Base-by-base conservation (phyloP, 2,888 invertebrate species). In the Troides helena region DNA sequence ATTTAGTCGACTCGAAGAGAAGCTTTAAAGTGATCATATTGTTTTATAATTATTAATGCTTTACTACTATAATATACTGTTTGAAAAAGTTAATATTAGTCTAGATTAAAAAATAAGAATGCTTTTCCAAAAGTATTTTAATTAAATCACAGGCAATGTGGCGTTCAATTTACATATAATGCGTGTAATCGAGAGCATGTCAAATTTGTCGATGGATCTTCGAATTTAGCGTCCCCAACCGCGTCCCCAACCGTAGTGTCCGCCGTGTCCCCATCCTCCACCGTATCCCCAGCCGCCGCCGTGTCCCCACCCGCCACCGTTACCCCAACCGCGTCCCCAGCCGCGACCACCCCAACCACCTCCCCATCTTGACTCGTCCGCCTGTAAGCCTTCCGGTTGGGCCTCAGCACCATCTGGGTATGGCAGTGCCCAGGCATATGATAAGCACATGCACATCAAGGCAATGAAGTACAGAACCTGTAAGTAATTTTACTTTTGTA, bases 391-490 rank as follows among this genome's bases (percentile, higher is more conserved):
- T 43, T 69, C 69, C 12, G 12, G 18, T 50, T 66, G 43, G 18
- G 30, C 61, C 18, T 50, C 36, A 5, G 23, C 12, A 36, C 71
- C 77, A 56, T 71, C 76, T 1, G 70, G 72, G 64, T 74, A 72
- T 0, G 87, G 86, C 18, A 85, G 63, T 39, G 84, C 84, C 57
- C 78, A 75, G 0, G 81, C 79, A 74, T 82, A 85, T 23, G 85
- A 86, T 72, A 83, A 58, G 74, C 80, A 81, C 21, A 77, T 79
- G 78, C 84, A 85, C 62, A 85, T n/a, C 23, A 88, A 67, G 50
- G 89, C 72, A 62, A 78, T 77, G 17, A 81, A 69, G 71, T 75
- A 80, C 43, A 85, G 61, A 25, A 84, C 67, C 89, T 90, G 79
- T 1, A 80, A 81, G 72, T 30, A 56, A 71, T 64, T 3, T 2